Base-by-base conservation (phyloP, 2,797 vertebrate species). In the Protosalanx chinensis region DNA sequence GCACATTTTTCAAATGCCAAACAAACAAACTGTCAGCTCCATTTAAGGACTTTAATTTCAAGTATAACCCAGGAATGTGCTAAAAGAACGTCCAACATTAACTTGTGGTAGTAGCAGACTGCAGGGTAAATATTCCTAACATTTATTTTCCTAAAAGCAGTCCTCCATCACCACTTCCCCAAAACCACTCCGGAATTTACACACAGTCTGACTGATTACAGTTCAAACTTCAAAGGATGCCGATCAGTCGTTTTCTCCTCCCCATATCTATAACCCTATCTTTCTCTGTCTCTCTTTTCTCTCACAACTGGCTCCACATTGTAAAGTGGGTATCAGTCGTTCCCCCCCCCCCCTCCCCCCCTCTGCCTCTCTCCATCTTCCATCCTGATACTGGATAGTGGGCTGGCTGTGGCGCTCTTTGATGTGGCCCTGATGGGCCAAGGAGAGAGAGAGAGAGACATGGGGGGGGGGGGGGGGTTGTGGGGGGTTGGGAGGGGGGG, bases 181-280 rank as follows among this genome's bases (percentile, higher is more conserved):
- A 41, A 37, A 66, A 7, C 30, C 60, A 67, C 67, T 73, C 53
- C 72, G 61, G 64, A 65, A 65, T 65, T 65, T 27, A 73, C 30
- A 70, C 49, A 69, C 57, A 76, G 37, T 72, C 63, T 27, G 35
- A 69, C 65, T 77, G 78, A 74, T 64, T 57, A 4, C 63, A 74
- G 75, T 79, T 62, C 27, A 59, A 57, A 71, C 75, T 79, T 85
- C 77, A 86, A 84, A 87, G 78, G 30, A 59, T 18, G 57, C 67
- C 74, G 75, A 75, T 83, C 68, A 66, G 75, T 41, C 68, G 72
- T 74, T 79, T 74, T 76, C 75, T 64, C 75, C 30, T 13, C 35
- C 53, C 33, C 27, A 27, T 68, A 60, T 69, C 61, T 74, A 8
- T 7, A 32, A 65, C 61, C 57, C 67, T 64, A 63, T 27, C 63